phyloP scores from a whole-genome alignment of 1,140 invertebrate genomes.

The Euborellia annulipes region DNA sequence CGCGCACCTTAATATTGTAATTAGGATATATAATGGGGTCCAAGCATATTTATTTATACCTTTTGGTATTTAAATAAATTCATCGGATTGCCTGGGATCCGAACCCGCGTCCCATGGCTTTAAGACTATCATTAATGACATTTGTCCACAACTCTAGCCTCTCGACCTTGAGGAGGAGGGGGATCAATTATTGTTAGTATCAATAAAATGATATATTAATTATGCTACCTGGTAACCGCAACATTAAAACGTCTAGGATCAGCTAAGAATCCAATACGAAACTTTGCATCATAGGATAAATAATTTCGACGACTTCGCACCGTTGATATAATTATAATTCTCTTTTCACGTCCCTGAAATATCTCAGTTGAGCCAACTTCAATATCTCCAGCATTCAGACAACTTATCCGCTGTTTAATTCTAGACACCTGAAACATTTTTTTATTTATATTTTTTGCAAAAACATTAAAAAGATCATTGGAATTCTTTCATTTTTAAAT shows the following conservation, averaged over 20 bases:
- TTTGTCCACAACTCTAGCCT: too few relatives aligned
- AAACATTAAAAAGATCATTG: not conserved
- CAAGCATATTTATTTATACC: too few relatives aligned
- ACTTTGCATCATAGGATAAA: constrained; percentile 32
- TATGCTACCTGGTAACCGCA: constrained; percentile 2
- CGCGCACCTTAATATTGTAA: too few relatives aligned
- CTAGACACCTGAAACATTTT: constrained; percentile 32
- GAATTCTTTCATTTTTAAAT: not conserved
- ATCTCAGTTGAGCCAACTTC: constrained; percentile 72
- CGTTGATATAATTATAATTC: constrained; percentile 64
- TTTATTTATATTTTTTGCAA: too few relatives aligned
- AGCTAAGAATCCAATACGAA: constrained; percentile 51
- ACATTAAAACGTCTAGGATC: constrained; percentile 26
- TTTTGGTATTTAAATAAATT: too few relatives aligned
- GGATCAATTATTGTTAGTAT: constrained; percentile 2
- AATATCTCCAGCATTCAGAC: constrained; percentile 24
- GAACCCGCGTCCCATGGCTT: too few relatives aligned
- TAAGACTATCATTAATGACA: too few relatives aligned
- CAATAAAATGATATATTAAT: constrained; percentile 3
- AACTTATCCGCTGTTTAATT: constrained; percentile 24
- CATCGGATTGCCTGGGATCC: too few relatives aligned
- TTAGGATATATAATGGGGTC: too few relatives aligned
- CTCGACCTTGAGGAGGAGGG: too few relatives aligned
- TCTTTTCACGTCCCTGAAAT: constrained; percentile 72
- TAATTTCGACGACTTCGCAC: constrained; percentile 44